Conservation (phyloP, 2,888 invertebrate species). For the Lithodes maja region DNA sequence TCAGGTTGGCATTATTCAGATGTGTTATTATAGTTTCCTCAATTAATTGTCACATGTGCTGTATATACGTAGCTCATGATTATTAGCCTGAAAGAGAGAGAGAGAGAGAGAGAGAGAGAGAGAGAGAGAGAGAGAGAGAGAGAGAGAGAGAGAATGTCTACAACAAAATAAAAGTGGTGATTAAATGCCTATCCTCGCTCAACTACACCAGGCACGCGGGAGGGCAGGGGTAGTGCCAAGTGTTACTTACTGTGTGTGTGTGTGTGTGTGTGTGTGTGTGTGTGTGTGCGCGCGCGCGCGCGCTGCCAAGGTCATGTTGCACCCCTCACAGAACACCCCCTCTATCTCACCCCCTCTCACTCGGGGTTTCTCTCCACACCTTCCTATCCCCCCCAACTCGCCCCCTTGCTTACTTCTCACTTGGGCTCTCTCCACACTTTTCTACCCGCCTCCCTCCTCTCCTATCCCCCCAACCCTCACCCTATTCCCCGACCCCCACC, state of each 20-base stretch:
- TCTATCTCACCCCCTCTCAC: not conserved
- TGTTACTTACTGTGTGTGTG: not conserved
- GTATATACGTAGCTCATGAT: no score
- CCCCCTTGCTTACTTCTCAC: not conserved
- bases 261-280: no score
- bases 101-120: slow-evolving; percentile 1
- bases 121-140: not conserved
- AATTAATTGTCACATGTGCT: no score
- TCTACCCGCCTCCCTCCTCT: not conserved
- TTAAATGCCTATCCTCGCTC: not conserved
- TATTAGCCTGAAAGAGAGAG: not conserved
- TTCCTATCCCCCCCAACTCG: not conserved
- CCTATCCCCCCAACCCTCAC: not conserved
- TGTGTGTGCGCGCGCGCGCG: no score
- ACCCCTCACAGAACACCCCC: not conserved
- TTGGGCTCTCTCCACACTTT: not conserved
- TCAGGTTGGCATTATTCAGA: no score
- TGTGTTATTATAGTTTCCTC: no score
- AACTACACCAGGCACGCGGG: not conserved
- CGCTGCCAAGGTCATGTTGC: not conserved
- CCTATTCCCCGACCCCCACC: not conserved
- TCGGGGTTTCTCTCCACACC: not conserved
- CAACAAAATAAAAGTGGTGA: not conserved
- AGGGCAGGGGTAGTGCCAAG: not conserved
- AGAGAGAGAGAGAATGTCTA: not conserved